Percentiles rank a stretch among this genome's conserved stretches.
Evolutionary conservation across 2,888 invertebrate genomes (phyloP).

Genomic region (Cyrtodaria siliqua): DNA sequence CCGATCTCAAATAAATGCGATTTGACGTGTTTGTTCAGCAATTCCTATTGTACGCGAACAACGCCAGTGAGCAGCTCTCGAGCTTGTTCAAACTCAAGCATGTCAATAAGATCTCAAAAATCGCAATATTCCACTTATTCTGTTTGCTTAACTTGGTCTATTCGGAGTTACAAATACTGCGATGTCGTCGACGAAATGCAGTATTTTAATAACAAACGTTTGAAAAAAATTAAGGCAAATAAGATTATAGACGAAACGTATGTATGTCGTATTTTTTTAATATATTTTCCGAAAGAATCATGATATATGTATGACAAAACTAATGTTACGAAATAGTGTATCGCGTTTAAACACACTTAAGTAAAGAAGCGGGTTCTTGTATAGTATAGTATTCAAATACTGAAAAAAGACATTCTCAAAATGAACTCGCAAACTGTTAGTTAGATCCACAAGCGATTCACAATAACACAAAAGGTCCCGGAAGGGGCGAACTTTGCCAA

Average conservation of each 20-base stretch:
- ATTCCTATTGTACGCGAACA: constrained; percentile 48
- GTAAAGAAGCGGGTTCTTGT: too few relatives aligned
- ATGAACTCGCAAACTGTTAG: constrained; percentile 49
- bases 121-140: constrained; percentile 32
- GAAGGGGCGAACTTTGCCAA: constrained; percentile 48
- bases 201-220: too few relatives aligned
- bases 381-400: too few relatives aligned
- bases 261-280: too few relatives aligned
- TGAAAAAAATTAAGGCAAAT: too few relatives aligned
- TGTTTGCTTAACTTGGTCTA: constrained; percentile 17
- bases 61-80: constrained; percentile 10
- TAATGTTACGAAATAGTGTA: too few relatives aligned
- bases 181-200: too few relatives aligned
- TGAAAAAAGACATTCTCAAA: constrained; percentile 20
- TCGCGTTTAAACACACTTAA: too few relatives aligned
- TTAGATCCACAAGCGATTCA: constrained; percentile 14
- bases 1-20: constrained; percentile 33
- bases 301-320: too few relatives aligned
- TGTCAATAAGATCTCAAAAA: constrained; percentile 39
- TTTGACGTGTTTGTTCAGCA: constrained; percentile 53
- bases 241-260: too few relatives aligned
- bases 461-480: constrained; percentile 30
- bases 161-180: neutral
- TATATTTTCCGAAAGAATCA: too few relatives aligned
- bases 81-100: constrained; percentile 41